phyloP scores from a whole-genome alignment of 2,888 invertebrate species.

The Andricus quercusramuli region DNA sequence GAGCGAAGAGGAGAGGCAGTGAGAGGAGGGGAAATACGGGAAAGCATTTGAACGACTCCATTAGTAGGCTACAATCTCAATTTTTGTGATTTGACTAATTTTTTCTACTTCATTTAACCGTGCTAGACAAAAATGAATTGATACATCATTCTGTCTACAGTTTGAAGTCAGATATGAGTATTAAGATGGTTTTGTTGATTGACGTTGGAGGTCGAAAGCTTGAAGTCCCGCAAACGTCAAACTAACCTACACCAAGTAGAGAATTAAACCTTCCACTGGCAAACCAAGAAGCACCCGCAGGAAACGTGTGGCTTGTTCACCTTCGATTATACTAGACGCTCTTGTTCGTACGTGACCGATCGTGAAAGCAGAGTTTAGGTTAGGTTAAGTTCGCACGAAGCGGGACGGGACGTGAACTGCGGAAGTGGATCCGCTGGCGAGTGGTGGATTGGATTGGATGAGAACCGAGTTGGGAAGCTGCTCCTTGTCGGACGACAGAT shows the following conservation, averaged over 20 bases:
- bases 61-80: too few species aligned
- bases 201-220: neutral
- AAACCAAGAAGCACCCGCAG: constrained; percentile 3
- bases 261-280: constrained; percentile 1
- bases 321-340: constrained; percentile 29
- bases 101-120: neutral
- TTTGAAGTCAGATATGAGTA: neutral
- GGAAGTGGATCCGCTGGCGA: constrained; percentile 16
- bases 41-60: too few species aligned
- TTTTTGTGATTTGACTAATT: too few species aligned
- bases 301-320: constrained; percentile 34
- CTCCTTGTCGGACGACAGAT: constrained; percentile 53
- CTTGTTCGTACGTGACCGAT: constrained; percentile 54
- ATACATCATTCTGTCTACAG: neutral
- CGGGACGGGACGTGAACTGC: constrained; percentile 10
- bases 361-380: constrained; percentile 39
- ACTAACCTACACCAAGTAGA: neutral
- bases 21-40: too few species aligned
- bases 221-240: constrained; percentile 3
- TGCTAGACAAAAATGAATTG: neutral
- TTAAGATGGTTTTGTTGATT: neutral
- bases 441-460: constrained; percentile 43
- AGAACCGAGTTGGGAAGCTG: constrained; percentile 53
- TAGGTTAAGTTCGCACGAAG: constrained; percentile 29
- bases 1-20: too few species aligned